Conservation (phyloP, 2,888 invertebrate genomes). For the Eupithecia abbreviata region DNA sequence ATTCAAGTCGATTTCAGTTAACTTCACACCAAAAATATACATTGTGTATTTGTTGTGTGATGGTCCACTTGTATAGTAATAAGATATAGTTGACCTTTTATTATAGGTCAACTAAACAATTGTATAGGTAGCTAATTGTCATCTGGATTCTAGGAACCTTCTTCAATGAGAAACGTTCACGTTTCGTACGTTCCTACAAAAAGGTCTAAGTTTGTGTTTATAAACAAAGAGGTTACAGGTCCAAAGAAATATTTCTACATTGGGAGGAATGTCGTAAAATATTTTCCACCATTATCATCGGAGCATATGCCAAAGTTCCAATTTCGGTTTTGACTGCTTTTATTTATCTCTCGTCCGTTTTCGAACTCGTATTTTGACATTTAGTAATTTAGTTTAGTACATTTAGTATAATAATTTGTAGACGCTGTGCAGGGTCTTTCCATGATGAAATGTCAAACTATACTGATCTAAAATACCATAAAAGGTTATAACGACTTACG, state of each 20-base stretch:
- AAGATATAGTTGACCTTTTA: too few species aligned
- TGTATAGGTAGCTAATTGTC: background rate
- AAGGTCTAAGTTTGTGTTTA: background rate
- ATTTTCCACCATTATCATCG: background rate
- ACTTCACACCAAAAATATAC: background rate
- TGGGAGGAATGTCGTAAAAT: too few species aligned
- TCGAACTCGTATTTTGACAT: background rate
- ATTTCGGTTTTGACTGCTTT: background rate
- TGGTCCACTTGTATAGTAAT: background rate
- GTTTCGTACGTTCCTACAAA: background rate
- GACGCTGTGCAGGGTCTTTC: too few species aligned
- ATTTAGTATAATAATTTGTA: too few species aligned
- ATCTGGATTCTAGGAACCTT: background rate
- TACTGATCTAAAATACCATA: too few species aligned
- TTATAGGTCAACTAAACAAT: background rate
- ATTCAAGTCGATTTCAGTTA: background rate
- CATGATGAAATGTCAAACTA: too few species aligned
- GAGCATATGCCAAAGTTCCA: background rate
- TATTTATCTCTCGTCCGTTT: background rate
- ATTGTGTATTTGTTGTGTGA: background rate
- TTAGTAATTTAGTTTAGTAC: too few species aligned
- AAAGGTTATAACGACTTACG: too few species aligned
- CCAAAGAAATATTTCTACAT: too few species aligned
- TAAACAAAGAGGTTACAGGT: background rate
- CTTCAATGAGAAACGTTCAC: background rate